Percentiles rank a stretch among this genome's conserved stretches.
These are phyloP conservation scores for Mimachlamys varia DNA, from an alignment of 2,888 invertebrate genomes.

Conservation along the genomic window DNA sequence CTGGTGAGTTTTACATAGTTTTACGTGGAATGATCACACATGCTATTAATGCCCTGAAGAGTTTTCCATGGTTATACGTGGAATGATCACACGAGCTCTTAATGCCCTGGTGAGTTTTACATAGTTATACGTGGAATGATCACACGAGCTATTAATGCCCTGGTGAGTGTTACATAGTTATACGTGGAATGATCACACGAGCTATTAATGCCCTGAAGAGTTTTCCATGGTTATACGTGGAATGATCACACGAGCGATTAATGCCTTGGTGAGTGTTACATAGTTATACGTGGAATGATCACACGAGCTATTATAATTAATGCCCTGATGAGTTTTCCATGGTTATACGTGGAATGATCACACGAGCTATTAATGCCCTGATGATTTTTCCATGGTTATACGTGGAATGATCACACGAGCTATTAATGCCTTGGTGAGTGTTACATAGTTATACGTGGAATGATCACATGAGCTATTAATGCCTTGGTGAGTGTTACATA, in stretches of 20 bases:
- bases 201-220: conserved; percentile 69
- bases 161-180: conserved; percentile 63
- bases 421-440: conserved; percentile 67
- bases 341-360: conserved; percentile 68
- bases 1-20: conserved; percentile 63
- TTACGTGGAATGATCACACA: conserved; percentile 66
- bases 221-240: conserved; percentile 61
- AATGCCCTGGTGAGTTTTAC: conserved; percentile 63
- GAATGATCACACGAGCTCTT: conserved; percentile 67
- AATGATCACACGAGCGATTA: conserved; percentile 66
- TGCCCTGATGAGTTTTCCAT: conserved; percentile 63
- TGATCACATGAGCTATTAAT: conserved; percentile 66
- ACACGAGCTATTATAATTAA: conserved; percentile 65
- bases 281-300: conserved; percentile 68
- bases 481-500: conserved; percentile 64
- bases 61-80: conserved; percentile 59
- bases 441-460: conserved; percentile 61
- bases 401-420: conserved; percentile 67
- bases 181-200: conserved; percentile 66
- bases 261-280: conserved; percentile 63
- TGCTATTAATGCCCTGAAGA: conserved; percentile 68
- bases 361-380: conserved; percentile 66
- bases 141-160: conserved; percentile 64
- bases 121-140: conserved; percentile 69
- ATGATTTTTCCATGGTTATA: conserved; percentile 62